Evolutionary conservation across 2,797 vertebrate species (phyloP).

Genomic region (Chelonia mydas): DNA sequence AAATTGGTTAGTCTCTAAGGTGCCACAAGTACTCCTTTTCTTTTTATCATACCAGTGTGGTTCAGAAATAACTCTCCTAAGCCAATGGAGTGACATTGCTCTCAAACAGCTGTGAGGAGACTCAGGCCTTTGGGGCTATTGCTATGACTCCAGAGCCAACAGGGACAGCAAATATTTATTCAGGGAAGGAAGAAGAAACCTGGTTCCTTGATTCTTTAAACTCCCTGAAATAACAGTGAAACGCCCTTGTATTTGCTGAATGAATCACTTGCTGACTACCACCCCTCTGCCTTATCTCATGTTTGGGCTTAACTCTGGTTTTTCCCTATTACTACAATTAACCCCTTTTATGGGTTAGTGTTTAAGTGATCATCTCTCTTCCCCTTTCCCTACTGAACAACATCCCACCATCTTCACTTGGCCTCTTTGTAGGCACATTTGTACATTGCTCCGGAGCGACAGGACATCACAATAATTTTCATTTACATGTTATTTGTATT

Average conservation of each 20-base stretch:
- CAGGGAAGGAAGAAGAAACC: neutral
- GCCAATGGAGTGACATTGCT: neutral
- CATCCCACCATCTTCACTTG: rapidly evolving
- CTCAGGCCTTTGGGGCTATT: neutral
- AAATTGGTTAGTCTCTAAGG: too few species aligned
- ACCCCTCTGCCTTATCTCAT: neutral
- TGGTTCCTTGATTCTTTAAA: neutral
- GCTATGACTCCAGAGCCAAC: neutral
- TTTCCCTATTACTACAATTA: neutral
- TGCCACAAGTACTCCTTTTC: too few species aligned
- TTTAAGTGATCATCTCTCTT: rapidly evolving
- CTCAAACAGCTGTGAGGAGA: neutral
- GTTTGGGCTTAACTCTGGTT: neutral
- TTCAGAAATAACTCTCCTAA: neutral
- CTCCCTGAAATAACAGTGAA: neutral
- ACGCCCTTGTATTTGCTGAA: neutral
- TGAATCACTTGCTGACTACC: rapidly evolving
- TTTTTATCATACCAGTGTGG: neutral
- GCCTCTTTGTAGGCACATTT: rapidly evolving
- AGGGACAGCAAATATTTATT: neutral
- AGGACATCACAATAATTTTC: rapidly evolving
- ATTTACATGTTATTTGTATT: neutral
- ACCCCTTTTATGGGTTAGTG: rapidly evolving
- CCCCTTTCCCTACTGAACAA: rapidly evolving
- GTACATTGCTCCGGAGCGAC: neutral